Base-by-base conservation (phyloP, 2,888 invertebrate genomes). In the Metellina segmentata region DNA sequence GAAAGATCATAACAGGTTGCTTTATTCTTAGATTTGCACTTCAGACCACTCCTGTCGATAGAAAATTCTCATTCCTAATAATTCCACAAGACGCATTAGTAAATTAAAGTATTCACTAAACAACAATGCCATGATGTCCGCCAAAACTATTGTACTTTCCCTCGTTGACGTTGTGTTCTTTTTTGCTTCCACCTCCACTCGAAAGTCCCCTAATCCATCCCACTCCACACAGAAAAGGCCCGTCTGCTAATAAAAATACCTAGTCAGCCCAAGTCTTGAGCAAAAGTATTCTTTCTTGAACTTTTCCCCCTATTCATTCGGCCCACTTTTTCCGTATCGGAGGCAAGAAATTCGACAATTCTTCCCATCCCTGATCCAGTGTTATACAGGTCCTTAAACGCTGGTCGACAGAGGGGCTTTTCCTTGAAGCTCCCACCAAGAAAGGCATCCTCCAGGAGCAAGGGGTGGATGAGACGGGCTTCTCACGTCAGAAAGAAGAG, bases 351-450 rank as follows among this genome's bases (percentile, higher is more conserved):
- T 85, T 51, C 61, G n/a, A 85, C 85, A 85, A 85, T 85, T 75
- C 81, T 53, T 72, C 53, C 81, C 78, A 86, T 13, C 81, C 86
- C 83, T 87, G 75, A 91, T 91, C 91, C 87, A 83, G 75, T 91
- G 87, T 87, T 83, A 83, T 82, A 87, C 87, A 87, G 87, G 79
- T 87, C 87, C 70, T 70, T 34, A 34, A 16, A 86, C 70, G 87
- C 75, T 20, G 77, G 89, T 82, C 82, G 89, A 82, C 89, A 81
- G 88, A 19, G 61, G 53, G n/a, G 75, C 88, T 74, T 81, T 72
- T 53, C 75, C 69, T 34, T 34, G 34, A 34, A 34, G 34, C 34
- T 34, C 34, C 34, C 34, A 34, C 34, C 34, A 34, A 34, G 34
- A 69, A 71, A 51, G 34, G 49, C 53, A 34, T 70, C 52, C 19